Base-by-base conservation (phyloP, 2,888 invertebrate species). In the Pyrgus malvae region DNA sequence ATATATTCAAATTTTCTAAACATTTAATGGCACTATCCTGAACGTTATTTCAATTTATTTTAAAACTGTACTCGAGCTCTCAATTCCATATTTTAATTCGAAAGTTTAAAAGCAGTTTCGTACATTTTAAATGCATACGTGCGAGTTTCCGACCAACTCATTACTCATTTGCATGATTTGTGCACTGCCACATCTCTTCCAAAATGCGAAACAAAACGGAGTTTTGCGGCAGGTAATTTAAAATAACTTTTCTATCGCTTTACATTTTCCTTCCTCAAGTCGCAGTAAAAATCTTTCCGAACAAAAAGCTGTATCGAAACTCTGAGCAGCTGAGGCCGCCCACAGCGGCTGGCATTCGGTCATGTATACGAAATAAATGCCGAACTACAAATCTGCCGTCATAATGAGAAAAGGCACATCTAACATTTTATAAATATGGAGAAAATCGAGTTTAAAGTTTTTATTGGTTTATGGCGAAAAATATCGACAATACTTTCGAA, bases 241-340 rank as follows among this genome's bases (percentile, higher is more conserved):
- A 61, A 69, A 65, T 63, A 65, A 65, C 61, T 62, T 67, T 65
- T 62, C 59, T 41, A 56, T 54, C 59, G 62, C 65, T 67, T 63
- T 60, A 62, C 54, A 65, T 65, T 65, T 61, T 61, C 38, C 46
- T 54, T 56, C 46, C 12, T 48, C 27, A 46, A 59, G 64, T 59
- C 65, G 63, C 61, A 61, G 62, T 55, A 60, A 63, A 64, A 67
- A 69, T 56, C 57, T 62, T 66, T 72, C 61, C 58, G 61, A 63
- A 67, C 64, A 76, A 74, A 75, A 77, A 70, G 63, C 67, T 61
- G 65, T 67, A 69, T 74, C 66, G 72, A 41, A 8, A 14, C 9
- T 6, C 23, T n/a, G n/a, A n/a, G 17, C 50, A 50, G 42, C 50
- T 50, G 50, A 42, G 50, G 19, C 46, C 41, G 31, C 16, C 25